A percentile compares a stretch with the other conserved stretches of the same genome.
Evolutionary conservation across 2,888 invertebrate genomes (phyloP).

Genomic region (Masnerella sp.): DNA sequence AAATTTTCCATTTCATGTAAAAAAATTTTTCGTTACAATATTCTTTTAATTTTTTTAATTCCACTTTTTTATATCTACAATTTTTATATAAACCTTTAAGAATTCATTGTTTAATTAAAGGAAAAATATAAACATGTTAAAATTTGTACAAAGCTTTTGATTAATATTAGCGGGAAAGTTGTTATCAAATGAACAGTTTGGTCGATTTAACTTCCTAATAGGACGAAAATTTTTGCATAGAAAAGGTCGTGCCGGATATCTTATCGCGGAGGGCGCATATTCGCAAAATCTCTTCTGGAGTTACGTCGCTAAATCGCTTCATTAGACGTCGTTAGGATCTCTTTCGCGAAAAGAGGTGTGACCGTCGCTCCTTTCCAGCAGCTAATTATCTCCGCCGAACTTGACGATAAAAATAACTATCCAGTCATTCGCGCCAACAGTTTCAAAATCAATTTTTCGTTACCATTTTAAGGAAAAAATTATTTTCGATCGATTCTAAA

Average conservation of each 20-base stretch:
- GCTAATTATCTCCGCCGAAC: conserved; percentile 43
- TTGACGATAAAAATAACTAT: conserved; percentile 32
- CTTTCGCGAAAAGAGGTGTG: conserved; percentile 38
- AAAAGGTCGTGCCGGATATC: conserved; percentile 10
- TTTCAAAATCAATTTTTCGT: conserved; percentile 26
- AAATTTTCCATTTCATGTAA: neutral
- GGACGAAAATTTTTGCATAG: conserved; percentile 12
- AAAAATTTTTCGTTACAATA: too few species aligned
- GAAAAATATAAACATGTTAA: neutral
- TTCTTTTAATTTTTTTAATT: too few species aligned
- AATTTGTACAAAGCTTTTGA: neutral
- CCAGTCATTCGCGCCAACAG: conserved; percentile 5
- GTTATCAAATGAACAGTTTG: neutral
- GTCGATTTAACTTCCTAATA: conserved; percentile 16
- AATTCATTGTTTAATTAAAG: too few species aligned
- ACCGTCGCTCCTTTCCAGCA: conserved; percentile 19
- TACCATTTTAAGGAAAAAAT: neutral
- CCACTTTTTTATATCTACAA: too few species aligned
- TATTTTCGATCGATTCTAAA: conserved; percentile 13
- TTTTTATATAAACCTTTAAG: too few species aligned
- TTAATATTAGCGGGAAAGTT: neutral
- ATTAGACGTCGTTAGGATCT: conserved; percentile 50
- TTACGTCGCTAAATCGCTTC: conserved; percentile 47
- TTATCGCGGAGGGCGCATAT: conserved; percentile 33
- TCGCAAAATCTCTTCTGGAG: conserved; percentile 32